These are phyloP conservation scores for Chunga burmeisteri DNA, from an alignment of 2,113 vertebrate species.

Conservation along the genomic window DNA sequence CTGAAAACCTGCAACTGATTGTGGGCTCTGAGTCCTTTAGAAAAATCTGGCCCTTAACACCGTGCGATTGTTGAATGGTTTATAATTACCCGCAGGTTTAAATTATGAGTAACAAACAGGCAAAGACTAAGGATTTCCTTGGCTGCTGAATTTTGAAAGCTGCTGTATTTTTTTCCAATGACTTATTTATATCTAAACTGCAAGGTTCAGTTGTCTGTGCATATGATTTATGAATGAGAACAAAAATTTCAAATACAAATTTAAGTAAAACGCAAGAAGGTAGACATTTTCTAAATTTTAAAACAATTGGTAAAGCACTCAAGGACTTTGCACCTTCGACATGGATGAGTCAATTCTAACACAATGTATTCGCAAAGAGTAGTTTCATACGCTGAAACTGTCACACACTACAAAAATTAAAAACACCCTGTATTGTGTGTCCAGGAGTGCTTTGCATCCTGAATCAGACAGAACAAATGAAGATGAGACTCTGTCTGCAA, in stretches of 20 bases:
- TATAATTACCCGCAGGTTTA: background rate
- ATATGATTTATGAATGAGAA: background rate
- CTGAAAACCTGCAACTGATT: background rate
- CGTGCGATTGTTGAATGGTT: background rate
- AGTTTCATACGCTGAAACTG: background rate
- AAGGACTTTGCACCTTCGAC: background rate
- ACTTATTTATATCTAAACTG: background rate
- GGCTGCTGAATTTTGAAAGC: background rate
- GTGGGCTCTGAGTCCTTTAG: background rate
- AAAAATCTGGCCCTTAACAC: background rate
- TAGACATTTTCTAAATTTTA: background rate
- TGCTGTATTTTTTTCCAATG: background rate
- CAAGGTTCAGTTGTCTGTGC: background rate
- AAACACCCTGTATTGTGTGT: background rate
- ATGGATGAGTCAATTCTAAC: constrained; percentile 18
- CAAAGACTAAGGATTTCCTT: background rate
- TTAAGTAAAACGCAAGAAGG: background rate
- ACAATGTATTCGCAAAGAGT: background rate
- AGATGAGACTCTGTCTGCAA: background rate
- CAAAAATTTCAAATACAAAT: background rate
- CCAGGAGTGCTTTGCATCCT: background rate
- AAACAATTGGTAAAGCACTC: background rate
- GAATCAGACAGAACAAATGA: constrained; percentile 17
- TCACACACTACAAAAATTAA: background rate
- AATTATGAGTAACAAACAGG: background rate